phyloP scores from a whole-genome alignment of 1,140 invertebrate species.

The Polypedilum pembai region DNA sequence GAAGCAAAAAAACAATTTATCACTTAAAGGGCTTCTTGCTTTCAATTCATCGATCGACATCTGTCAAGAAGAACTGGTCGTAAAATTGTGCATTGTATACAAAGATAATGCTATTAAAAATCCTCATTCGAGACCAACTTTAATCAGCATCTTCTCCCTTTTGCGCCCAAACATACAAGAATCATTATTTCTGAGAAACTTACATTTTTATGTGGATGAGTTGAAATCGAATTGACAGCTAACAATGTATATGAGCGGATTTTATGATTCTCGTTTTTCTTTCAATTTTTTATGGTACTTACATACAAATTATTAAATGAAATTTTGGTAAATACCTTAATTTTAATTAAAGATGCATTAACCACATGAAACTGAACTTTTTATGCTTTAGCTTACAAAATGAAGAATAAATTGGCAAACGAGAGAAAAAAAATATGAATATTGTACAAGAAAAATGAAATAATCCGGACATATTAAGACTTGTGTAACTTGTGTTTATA shows the following conservation, averaged over 20 bases:
- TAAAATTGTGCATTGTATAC: not conserved
- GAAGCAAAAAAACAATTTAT: not conserved
- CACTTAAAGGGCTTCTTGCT: not conserved
- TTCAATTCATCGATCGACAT: not conserved
- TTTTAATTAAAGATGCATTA: slow-evolving; percentile 4
- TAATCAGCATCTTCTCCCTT: not conserved
- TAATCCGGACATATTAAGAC: not conserved
- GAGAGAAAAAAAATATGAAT: not conserved
- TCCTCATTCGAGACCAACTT: not conserved
- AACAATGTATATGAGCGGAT: slow-evolving; percentile 3
- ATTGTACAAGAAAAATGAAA: not conserved
- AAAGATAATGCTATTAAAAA: slow-evolving; percentile 19
- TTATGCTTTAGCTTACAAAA: not conserved
- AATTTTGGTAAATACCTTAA: not conserved
- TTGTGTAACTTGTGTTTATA: not conserved
- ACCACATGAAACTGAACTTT: slow-evolving; percentile 4
- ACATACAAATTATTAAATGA: not conserved
- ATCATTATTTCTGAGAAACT: not conserved
- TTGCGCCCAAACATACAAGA: not conserved
- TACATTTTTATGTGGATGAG: not conserved
- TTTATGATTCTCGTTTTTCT: not conserved
- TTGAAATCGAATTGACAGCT: not conserved
- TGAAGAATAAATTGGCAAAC: not conserved
- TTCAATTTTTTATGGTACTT: not conserved
- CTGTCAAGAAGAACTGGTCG: not conserved